Conservation (phyloP, 2,888 invertebrate species). For the Tenthredo distinguenda region DNA sequence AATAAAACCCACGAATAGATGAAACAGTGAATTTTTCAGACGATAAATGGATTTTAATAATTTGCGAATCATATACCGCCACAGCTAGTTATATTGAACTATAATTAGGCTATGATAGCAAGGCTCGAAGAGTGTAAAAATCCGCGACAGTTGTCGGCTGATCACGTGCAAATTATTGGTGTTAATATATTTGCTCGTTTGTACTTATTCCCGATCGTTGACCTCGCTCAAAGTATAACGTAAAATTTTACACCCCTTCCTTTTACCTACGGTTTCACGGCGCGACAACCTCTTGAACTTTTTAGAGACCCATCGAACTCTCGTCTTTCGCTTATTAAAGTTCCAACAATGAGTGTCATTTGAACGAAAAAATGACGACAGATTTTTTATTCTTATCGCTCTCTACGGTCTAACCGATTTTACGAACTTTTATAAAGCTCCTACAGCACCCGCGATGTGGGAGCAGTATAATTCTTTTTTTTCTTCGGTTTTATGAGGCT, state of each 20-base stretch:
- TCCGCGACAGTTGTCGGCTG: not conserved
- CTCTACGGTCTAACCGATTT: not conserved
- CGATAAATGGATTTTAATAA: not conserved
- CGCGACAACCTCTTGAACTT: constrained; percentile 17
- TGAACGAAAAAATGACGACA: not conserved
- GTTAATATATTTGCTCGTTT: not conserved
- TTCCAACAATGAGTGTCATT: not conserved
- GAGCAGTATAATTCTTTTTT: not conserved
- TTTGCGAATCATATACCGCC: not conserved
- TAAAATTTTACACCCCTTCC: constrained; percentile 18
- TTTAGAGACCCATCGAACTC: not conserved
- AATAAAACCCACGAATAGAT: not conserved
- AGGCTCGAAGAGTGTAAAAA: not conserved
- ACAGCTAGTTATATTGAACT: not conserved
- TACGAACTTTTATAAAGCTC: not conserved
- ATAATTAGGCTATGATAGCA: not conserved
- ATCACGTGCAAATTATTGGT: too few relatives aligned
- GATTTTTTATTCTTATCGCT: not conserved
- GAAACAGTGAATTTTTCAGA: not conserved
- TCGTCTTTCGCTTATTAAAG: not conserved
- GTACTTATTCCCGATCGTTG: constrained; percentile 18
- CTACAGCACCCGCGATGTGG: not conserved
- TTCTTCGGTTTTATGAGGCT: not conserved
- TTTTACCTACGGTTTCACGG: not conserved
- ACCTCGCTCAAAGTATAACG: not conserved